A percentile compares a stretch with the other conserved stretches of the same genome.
These are phyloP conservation scores for Sebastes alutus DNA, from an alignment of 2,797 vertebrate genomes.

Conservation along the genomic window DNA sequence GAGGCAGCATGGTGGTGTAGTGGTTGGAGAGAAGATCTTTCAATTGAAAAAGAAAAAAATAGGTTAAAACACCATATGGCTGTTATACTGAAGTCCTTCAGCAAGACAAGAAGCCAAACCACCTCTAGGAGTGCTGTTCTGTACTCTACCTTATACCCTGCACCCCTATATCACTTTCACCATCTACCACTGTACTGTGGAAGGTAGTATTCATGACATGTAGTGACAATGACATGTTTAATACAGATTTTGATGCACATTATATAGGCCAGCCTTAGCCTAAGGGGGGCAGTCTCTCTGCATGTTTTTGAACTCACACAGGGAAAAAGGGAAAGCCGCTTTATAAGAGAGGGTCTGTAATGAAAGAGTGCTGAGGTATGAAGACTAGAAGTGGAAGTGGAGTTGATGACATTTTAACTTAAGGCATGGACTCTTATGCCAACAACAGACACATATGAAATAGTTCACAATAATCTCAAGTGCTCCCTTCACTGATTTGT, in stretches of 20 bases:
- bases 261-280: slow-evolving; percentile 29
- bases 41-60: neutral
- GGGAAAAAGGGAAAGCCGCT: slow-evolving; percentile 18
- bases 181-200: neutral
- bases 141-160: neutral
- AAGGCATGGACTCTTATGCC: neutral
- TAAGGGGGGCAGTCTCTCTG: neutral
- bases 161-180: neutral
- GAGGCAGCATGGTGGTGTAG: neutral
- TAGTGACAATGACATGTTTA: slow-evolving; percentile 22
- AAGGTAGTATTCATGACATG: neutral
- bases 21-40: slow-evolving; percentile 7
- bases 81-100: neutral
- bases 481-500: neutral
- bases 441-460: neutral
- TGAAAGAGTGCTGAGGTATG: slow-evolving; percentile 4
- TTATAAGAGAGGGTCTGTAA: neutral
- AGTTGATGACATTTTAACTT: neutral
- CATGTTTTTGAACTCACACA: slow-evolving; percentile 20
- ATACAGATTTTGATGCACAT: slow-evolving; percentile 23
- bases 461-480: neutral
- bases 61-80: neutral
- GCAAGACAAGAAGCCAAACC: neutral
- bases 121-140: neutral
- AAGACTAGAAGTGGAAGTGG: neutral